phyloP scores from a whole-genome alignment of 2,797 vertebrate species.

The Myotis pilosus region DNA sequence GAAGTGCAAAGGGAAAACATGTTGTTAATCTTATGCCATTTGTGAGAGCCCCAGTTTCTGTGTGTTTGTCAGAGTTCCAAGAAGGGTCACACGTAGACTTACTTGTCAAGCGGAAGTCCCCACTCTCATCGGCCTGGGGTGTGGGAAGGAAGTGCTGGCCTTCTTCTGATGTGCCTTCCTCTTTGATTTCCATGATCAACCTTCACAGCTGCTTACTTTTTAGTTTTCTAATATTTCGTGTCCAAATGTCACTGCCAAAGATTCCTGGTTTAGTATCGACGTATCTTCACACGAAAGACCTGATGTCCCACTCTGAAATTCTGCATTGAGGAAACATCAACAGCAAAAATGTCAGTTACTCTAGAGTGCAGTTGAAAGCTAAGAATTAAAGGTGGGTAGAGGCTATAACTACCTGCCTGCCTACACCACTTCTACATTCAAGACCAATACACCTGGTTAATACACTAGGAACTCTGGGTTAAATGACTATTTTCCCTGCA shows the following conservation, averaged over 20 bases:
- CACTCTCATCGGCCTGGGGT: conserved; percentile 74
- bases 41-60: background rate
- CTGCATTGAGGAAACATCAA: conserved; percentile 77
- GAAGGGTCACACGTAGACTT: conserved; percentile 54
- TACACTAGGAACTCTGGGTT: conserved; percentile 5
- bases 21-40: background rate
- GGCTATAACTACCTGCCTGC: conserved; percentile 71
- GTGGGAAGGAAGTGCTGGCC: conserved; percentile 82
- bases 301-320: conserved; percentile 76
- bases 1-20: background rate
- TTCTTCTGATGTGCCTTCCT: conserved; percentile 83
- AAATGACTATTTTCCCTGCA: conserved; percentile 52
- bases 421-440: conserved; percentile 48
- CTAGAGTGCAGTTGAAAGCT: conserved; percentile 64
- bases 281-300: conserved; percentile 78
- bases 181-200: conserved; percentile 86
- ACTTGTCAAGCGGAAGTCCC: conserved; percentile 83
- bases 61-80: background rate
- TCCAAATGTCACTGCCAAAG: conserved; percentile 73
- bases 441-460: conserved; percentile 43
- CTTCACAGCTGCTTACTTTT: conserved; percentile 69
- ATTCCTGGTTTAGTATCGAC: conserved; percentile 58
- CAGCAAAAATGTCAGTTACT: conserved; percentile 66
- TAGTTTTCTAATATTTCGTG: conserved; percentile 71
- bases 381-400: background rate